Conservation (phyloP, 2,113 vertebrate species). For the Ptyas mucosa region DNA sequence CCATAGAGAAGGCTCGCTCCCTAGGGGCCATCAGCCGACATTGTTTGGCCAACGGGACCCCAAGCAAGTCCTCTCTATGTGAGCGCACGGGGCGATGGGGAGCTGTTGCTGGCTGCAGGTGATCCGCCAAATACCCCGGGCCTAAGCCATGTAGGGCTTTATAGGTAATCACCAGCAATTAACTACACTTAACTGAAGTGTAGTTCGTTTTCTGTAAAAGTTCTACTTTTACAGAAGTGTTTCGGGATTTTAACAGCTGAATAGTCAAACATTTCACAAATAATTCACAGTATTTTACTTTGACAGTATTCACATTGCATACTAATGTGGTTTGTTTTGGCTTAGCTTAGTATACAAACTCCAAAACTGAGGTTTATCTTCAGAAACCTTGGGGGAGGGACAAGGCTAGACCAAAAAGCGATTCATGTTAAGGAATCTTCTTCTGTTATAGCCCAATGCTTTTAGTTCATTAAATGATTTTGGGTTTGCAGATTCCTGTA, state of each 20-base stretch:
- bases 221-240: background rate
- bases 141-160: no score
- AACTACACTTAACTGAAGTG: no score
- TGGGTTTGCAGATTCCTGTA: conserved; percentile 68
- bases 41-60: no score
- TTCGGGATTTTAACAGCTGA: background rate
- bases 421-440: background rate
- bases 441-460: conserved; percentile 6
- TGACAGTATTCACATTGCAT: background rate
- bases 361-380: background rate
- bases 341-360: background rate
- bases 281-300: background rate
- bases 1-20: no score
- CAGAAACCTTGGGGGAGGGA: background rate
- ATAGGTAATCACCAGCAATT: no score
- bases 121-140: no score
- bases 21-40: no score
- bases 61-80: no score
- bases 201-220: background rate
- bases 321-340: background rate
- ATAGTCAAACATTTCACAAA: background rate
- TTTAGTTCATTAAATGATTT: conserved; percentile 71
- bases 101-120: no score
- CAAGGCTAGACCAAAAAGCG: background rate
- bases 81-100: no score